Base-by-base conservation (phyloP, 2,113 vertebrate genomes). In the Crotophaga sulcirostris region DNA sequence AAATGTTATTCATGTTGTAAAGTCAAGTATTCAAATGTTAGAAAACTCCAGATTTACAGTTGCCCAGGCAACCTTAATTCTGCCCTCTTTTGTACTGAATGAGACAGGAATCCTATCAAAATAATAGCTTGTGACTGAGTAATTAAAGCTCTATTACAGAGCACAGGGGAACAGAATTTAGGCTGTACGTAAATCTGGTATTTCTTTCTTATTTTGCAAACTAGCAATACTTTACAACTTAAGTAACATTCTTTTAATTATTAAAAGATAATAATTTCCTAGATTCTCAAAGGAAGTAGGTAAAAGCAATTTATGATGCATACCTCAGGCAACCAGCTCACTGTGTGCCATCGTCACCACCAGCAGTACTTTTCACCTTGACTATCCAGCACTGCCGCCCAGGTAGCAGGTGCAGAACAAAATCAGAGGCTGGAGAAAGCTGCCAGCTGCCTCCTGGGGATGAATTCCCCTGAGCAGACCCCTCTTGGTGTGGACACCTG, bases 1-100 rank as follows among this genome's bases (percentile, higher is more conserved):
- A 80, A 84, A 92, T 16, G 26, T 54, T 93, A 88, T 87, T 94
- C 54, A 13, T 49, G 40, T 77, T 75, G 54, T 42, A 45, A 96
- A 92, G 72, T 78, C 85, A 90, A 91, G 60, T 78, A 92, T 49
- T 95, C 76, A 92, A 81, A 90, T 68, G 56, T 92, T 75, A 94
- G 85, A 90, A 81, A 93, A 91, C 90, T 94, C 67, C 67, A 93
- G 84, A 82, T 94, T 93, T 89, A 93, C 87, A 93, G 89, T 94
- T 96, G 75, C 87, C 85, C 93, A 49, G 95, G 94, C 63, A 96
- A 97, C 90, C 72, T 95, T 83, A 91, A 85, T 77, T 96, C 94
- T 94, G 93, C 82, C 87, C 84, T 85, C 67, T 80, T 77, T 85
- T 86, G 85, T 76, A 83, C 13, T 74, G 91, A 96, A 89, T 72